Conservation (phyloP, 2,888 invertebrate genomes). For the Actias luna region DNA sequence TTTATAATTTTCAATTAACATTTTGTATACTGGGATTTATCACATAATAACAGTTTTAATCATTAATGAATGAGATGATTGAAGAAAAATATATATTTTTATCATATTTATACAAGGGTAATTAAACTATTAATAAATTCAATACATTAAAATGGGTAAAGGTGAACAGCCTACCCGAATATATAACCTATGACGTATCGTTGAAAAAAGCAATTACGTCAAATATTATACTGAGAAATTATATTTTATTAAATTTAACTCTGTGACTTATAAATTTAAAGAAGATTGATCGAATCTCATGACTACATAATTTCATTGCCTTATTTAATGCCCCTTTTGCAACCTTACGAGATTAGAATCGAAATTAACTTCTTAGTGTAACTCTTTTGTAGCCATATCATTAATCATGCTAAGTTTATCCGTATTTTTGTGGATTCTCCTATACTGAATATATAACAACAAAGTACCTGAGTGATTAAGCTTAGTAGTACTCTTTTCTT, state of each 20-base stretch:
- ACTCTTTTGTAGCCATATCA: conserved; percentile 4
- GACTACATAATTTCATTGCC: conserved; percentile 35
- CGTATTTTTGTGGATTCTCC: background rate
- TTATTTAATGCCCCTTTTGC: conserved; percentile 24
- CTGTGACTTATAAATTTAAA: conserved; percentile 12
- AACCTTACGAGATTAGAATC: conserved; percentile 23
- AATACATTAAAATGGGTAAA: no score
- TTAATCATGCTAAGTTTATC: background rate
- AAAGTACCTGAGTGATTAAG: background rate
- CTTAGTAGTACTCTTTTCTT: no score
- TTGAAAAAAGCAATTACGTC: no score
- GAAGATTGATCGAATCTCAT: conserved; percentile 38
- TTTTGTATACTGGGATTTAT: no score
- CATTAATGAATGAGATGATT: no score
- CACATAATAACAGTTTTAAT: no score
- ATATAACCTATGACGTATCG: no score
- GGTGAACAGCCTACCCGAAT: no score
- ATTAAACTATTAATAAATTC: no score
- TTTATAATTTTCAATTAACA: no score
- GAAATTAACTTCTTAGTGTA: conserved; percentile 12
- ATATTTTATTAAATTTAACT: background rate
- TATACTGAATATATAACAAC: background rate
- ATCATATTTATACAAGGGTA: no score
- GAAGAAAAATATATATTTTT: no score
- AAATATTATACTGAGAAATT: background rate